Base-by-base conservation (phyloP, 2,113 vertebrate species). In the Fulica atra region DNA sequence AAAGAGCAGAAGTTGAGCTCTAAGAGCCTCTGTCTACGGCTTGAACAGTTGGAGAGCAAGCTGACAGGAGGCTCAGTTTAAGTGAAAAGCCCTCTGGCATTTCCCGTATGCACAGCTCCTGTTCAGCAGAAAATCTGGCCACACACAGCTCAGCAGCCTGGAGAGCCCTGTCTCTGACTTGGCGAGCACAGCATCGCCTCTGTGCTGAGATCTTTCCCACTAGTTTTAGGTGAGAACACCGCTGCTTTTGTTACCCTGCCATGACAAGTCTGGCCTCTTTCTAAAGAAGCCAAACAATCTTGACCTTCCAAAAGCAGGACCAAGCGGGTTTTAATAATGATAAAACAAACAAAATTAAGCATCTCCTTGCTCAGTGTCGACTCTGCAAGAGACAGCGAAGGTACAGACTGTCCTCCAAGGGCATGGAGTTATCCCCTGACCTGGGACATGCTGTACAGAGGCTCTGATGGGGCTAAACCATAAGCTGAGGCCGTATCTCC, bases 51-150 rank as follows among this genome's bases (percentile, higher is more conserved):
- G 91, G 86, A 68, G 88, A 89, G 64, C 8, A 56, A 89, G 74
- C 94, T 88, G 93, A 86, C 90, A 81, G 92, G 85, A 93, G 92
- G 88, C 94, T 93, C 80, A 38, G 87, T 78, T 16, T 2, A 44
- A 93, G 93, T 38, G 89, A 81, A 79, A 95, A 95, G 82, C 89
- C 90, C 79, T 38, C 87, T 88, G 95, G 95, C 92, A 92, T 90
- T 97, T 94, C 93, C 96, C 87, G 7, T 91, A 33, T 46, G 86
- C 20, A 16, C 68, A 11, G 92, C 92, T 95, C 94, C 93, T 36
- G 76, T 81, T 88, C 78, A 9, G 92, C 85, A 92, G 64, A 38
- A 90, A 35, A 46, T 42, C 7, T 31, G 88, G 88, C 85, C 90
- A 88, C 88, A 60, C 9, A 0, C 60, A 26, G 54, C 4, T 56